Conservation (phyloP, 2,888 invertebrate genomes). For the Napeogenes sylphis region DNA sequence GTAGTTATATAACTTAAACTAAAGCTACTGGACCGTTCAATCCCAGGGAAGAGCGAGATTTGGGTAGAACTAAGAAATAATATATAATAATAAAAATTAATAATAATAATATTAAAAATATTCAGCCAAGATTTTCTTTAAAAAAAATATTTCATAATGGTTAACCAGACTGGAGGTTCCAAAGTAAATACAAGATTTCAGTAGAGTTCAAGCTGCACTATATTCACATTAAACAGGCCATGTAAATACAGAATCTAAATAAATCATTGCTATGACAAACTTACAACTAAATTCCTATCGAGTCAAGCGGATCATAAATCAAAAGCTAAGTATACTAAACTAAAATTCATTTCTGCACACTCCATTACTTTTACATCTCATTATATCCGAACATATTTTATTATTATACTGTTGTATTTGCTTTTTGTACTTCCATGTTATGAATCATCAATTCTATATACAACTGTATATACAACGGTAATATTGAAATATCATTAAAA, state of each 20-base stretch:
- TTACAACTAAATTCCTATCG: constrained; percentile 50
- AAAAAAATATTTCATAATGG: no score
- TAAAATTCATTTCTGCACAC: constrained; percentile 7
- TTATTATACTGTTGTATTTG: background rate
- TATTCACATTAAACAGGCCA: constrained; percentile 30
- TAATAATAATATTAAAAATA: no score
- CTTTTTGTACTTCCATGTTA: background rate
- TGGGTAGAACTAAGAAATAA: no score
- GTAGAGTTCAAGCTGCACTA: constrained; percentile 13
- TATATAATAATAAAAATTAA: no score
- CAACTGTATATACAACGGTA: no score
- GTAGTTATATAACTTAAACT: no score
- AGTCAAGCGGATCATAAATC: constrained; percentile 53
- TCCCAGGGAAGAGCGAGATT: no score
- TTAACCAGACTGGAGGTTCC: no score
- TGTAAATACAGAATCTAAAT: constrained; percentile 40
- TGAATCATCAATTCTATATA: no score
- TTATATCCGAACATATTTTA: background rate
- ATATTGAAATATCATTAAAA: no score
- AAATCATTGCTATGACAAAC: constrained; percentile 56
- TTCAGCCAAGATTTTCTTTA: no score
- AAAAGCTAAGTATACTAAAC: constrained; percentile 26
- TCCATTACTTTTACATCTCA: constrained; percentile 1
- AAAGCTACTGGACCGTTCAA: no score
- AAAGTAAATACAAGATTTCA: background rate